Base-by-base conservation (phyloP, 2,797 vertebrate species). In the Aeoliscus strigatus region DNA sequence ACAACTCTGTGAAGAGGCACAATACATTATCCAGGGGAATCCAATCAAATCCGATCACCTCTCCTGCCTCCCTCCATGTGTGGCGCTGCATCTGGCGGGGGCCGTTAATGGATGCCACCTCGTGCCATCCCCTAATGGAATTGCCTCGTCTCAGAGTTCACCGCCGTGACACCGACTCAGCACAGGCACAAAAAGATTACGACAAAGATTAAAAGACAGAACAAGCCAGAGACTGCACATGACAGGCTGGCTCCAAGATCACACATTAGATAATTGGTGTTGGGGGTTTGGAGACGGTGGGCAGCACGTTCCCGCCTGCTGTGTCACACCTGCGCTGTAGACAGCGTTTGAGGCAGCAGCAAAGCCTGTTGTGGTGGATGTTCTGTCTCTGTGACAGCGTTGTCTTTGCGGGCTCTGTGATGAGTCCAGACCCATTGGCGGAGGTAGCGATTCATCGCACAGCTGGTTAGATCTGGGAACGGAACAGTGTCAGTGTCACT, bases 261-360 rank as follows among this genome's bases (percentile, higher is more conserved):
- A 79, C 76, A 78, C 75, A 80, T 77, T 73, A 74, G 80, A 77
- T 81, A 82, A 83, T 82, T 81, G 76, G 66, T 62, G 68, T 36
- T 40, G 37, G 50, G 55, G 60, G 50, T 55, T 49, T 63, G 43
- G 48, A 60, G 40, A 52, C 23, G 48, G 59, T 64, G 70, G 66
- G 67, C 63, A 69, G 67, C 53, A 56, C 56, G 62, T 48, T 52
- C 40, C 63, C 39, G 53, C 66, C 68, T 69, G 42, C 41, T 24
- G 37, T 48, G 60, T 74, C 73, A 70, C 74, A 78, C 74, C 69
- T 73, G 56, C 45, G 31, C 63, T 56, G 34, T 32, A 34, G 33
- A 66, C 61, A 62, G 51, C 23, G 61, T 74, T 58, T 67, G 65
- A 74, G 64, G 65, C 58, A 46, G 60, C 68, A 73, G 69, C 66